Evolutionary conservation across 2,888 invertebrate genomes (phyloP), one percentile per base, ranked within the genome.

Genomic region (Omphaloscelis lunosa): DNA sequence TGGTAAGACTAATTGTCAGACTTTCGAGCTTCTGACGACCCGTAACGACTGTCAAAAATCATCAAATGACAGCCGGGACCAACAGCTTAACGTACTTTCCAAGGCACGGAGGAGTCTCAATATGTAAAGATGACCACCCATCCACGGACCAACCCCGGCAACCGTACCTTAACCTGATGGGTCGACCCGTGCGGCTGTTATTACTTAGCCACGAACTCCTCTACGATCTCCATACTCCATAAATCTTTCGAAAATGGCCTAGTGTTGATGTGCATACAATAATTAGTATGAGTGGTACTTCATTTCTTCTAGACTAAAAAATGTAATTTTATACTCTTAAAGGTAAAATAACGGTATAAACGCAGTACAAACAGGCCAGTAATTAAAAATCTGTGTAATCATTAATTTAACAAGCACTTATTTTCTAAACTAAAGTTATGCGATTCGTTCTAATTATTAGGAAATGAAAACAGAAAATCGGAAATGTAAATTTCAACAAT

Each of bases 401-500:
- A 72, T 75, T 66, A 75, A 84, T 80, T 63, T 17, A 72, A 72
- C 83, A 71, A 67, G 59, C 86, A 75, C 45, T 73, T 73, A 82
- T 85, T 84, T 84, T 82, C 75, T 75, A 81, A 81, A 77, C 56
- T 73, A 39, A 72, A 74, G 74, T 74, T 82, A 87, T 87, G 83
- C 86, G 79, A 83, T 84, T 82, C 79, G 86, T 86, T 82, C 76
- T 83, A 88, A 87, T 84, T 86, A 87, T 85, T 90, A 91, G 90
- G 91, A 93, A 92, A 92, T 88, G 89, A 88, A 88, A 90, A 85
- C 90, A 88, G 91, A 90, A 92, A 93, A 91, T 90, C 88, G 89
- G 89, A 88, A 89, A 84, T 85, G 88, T 88, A 83, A 88, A 92
- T 91, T 90, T 91, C 89, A 88, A 87, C 78, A 92, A 91, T 87